These are phyloP conservation scores for Batillaria attramentaria DNA, from an alignment of 1,140 invertebrate genomes.

Conservation along the genomic window DNA sequence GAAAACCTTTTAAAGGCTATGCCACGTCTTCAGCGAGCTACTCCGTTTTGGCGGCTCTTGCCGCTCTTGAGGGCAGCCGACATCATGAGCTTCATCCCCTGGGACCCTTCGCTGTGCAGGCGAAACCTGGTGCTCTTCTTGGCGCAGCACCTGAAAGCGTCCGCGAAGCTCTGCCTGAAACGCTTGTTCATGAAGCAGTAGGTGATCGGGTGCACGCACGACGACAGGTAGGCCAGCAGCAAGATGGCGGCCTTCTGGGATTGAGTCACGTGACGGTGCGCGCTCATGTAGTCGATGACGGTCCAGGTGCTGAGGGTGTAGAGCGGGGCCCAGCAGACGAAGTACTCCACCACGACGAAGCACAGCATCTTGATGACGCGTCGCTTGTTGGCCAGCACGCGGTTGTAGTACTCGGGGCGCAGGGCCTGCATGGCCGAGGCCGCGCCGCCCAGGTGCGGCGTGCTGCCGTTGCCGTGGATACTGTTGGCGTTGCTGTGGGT, in stretches of 20 bases:
- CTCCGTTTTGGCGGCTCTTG: background rate
- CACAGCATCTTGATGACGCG: slow-evolving; percentile 94
- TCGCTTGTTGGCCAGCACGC: slow-evolving; percentile 83
- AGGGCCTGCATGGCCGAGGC: slow-evolving; percentile 26
- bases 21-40: background rate
- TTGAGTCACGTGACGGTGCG: slow-evolving; percentile 70
- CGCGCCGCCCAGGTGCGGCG: background rate
- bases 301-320: slow-evolving; percentile 88
- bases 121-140: background rate
- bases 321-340: slow-evolving; percentile 93
- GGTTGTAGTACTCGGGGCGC: slow-evolving; percentile 79
- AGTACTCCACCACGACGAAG: slow-evolving; percentile 92
- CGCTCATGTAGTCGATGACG: slow-evolving; percentile 80
- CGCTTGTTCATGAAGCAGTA: slow-evolving; percentile 95
- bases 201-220: slow-evolving; percentile 93
- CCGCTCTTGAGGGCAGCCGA: background rate
- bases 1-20: background rate
- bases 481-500: slow-evolving; percentile 11
- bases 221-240: slow-evolving; percentile 87
- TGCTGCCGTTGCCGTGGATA: background rate
- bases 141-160: slow-evolving; percentile 78
- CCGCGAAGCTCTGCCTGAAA: slow-evolving; percentile 87
- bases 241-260: slow-evolving; percentile 81
- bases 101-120: slow-evolving; percentile 34
- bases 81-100: background rate